A percentile compares a stretch with the other conserved stretches of the same genome.
These are phyloP conservation scores for Drosophila bocqueti DNA, from an alignment of 1,140 invertebrate species.

Conservation along the genomic window DNA sequence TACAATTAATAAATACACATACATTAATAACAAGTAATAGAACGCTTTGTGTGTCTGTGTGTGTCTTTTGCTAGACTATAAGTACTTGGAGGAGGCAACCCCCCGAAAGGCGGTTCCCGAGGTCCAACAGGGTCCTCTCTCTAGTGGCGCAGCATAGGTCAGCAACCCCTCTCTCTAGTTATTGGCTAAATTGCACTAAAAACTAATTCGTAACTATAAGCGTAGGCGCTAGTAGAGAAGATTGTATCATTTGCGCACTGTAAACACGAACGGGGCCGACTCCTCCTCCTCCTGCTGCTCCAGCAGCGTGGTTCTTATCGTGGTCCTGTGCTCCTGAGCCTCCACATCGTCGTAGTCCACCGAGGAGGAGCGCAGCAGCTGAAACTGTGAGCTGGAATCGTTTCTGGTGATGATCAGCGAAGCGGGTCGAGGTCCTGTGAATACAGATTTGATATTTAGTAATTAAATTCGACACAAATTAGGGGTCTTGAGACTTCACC, in stretches of 20 bases:
- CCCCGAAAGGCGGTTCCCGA: slow-evolving; percentile 8
- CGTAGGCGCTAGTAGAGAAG: slow-evolving; percentile 41
- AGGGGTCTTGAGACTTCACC: slow-evolving; percentile 31
- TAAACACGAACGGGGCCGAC: slow-evolving; percentile 83
- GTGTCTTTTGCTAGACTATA: slow-evolving; percentile 43
- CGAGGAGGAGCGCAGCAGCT: slow-evolving; percentile 80
- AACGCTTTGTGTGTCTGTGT: slow-evolving; percentile 10
- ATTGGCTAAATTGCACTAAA: slow-evolving; percentile 39
- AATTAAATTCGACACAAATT: neutral
- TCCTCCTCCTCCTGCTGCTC: slow-evolving; percentile 84
- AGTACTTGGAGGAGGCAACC: slow-evolving; percentile 12
- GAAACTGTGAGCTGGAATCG: slow-evolving; percentile 73
- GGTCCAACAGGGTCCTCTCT: slow-evolving; percentile 2
- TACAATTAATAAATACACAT: slow-evolving; percentile 50
- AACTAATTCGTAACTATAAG: slow-evolving; percentile 47
- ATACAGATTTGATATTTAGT: neutral
- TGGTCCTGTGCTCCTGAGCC: slow-evolving; percentile 66
- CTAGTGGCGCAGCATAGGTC: neutral
- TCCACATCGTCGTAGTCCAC: slow-evolving; percentile 84
- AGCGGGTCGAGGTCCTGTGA: slow-evolving; percentile 72
- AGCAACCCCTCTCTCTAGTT: neutral
- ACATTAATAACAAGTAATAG: slow-evolving; percentile 26
- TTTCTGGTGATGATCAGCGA: slow-evolving; percentile 82
- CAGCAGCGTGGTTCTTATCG: slow-evolving; percentile 62
- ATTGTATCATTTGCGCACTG: slow-evolving; percentile 80